phyloP scores from a whole-genome alignment of 2,113 vertebrate species.

The Prunella himalayana region DNA sequence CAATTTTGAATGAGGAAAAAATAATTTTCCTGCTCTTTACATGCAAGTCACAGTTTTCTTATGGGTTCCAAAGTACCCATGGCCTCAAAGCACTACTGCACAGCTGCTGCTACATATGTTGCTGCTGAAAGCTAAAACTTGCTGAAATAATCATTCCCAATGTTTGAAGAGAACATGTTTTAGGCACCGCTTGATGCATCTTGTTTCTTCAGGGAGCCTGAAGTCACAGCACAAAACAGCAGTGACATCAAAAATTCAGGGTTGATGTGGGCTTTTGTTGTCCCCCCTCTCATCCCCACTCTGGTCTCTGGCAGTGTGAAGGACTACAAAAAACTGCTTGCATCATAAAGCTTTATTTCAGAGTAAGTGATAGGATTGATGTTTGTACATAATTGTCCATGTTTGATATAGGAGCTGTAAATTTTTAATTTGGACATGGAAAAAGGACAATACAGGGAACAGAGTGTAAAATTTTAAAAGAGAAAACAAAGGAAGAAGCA shows the following conservation, averaged over 20 bases:
- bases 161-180: conserved; percentile 52
- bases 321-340: conserved; percentile 4
- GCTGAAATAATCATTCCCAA: conserved; percentile 66
- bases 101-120: conserved; percentile 68
- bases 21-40: conserved; percentile 14
- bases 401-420: background rate
- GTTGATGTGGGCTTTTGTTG: background rate
- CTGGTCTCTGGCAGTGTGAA: background rate
- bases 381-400: background rate
- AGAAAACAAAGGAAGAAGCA: background rate
- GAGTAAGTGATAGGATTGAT: background rate
- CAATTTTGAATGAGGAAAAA: conserved; percentile 41
- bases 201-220: conserved; percentile 55
- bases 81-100: conserved; percentile 50
- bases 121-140: conserved; percentile 67
- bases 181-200: conserved; percentile 36
- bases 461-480: background rate
- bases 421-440: background rate
- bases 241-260: background rate
- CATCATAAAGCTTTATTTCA: conserved; percentile 28
- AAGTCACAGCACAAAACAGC: conserved; percentile 43
- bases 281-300: background rate
- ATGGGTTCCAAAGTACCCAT: conserved; percentile 36
- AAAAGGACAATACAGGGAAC: background rate
- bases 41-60: conserved; percentile 62